Base-by-base conservation (phyloP, 2,797 vertebrate genomes). In the Arnoldichthys spilopterus region DNA sequence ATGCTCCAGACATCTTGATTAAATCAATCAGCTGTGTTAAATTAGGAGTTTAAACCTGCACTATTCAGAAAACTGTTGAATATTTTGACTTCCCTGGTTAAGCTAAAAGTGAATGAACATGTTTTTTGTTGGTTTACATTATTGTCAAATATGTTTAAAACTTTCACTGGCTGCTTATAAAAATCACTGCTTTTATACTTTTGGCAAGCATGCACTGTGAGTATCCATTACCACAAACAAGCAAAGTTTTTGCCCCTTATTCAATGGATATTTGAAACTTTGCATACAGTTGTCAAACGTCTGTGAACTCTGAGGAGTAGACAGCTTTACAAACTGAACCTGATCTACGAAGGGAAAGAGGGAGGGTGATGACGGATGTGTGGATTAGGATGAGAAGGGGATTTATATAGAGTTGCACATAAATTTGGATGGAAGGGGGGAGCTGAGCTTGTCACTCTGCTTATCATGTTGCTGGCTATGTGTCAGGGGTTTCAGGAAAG, bases 331-430 rank as follows among this genome's bases (percentile, higher is more conserved):
- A 72, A 56, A 67, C n/a, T 76, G 15, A 82, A 78, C 75, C 26
- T n/a, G 74, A 87, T 68, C 43, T 34, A 64, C 61, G 26, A 13
- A 47, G 22, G n/a, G 70, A 76, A 83, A 76, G 1, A 20, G 73
- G 82, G 70, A 74, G 75, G 74, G 54, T 75, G 71, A 67, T 82
- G 62, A 81, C 28, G 37, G 66, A 85, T 68, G 47, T 61, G 70
- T 49, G 51, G 45, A 77, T 82, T 70, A 82, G 70, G 59, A 74
- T 45, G 54, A 79, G 76, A 74, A 47, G 72, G 30, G 45, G 43
- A 77, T 79, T 56, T 62, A 72, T 86, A 72, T 43, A 67, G 18
- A 61, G 26, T 78, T 63, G 64, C 76, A 18, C 47, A 64, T 75
- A 13, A 73, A 84, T 85, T 72, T 70, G 26, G 26, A 53, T 13